phyloP scores from a whole-genome alignment of 2,888 invertebrate species.

The Hermodice carunculata region DNA sequence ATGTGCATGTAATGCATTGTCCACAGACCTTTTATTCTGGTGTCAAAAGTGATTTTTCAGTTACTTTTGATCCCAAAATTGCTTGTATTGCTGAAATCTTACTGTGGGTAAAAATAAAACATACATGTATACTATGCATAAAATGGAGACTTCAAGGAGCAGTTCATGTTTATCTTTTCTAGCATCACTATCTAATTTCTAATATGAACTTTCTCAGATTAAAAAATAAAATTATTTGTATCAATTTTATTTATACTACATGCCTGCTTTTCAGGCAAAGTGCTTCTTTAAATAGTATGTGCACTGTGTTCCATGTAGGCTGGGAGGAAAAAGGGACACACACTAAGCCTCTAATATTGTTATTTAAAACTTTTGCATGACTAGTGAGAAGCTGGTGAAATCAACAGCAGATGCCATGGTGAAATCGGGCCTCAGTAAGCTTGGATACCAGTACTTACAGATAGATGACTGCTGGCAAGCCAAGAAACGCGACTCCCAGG shows the following conservation, averaged over 20 bases:
- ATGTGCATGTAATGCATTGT: too few species aligned
- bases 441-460: slow-evolving; percentile 85
- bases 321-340: neutral
- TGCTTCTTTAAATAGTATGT: too few species aligned
- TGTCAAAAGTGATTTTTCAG: neutral
- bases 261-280: too few species aligned
- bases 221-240: too few species aligned
- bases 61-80: neutral
- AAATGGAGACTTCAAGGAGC: too few species aligned
- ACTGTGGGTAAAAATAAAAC: too few species aligned
- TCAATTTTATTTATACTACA: too few species aligned
- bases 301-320: neutral
- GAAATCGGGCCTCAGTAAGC: slow-evolving; percentile 82
- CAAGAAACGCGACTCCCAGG: slow-evolving; percentile 80
- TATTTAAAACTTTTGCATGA: slow-evolving; percentile 18
- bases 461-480: slow-evolving; percentile 88
- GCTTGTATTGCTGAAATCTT: neutral
- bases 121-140: too few species aligned
- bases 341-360: neutral
- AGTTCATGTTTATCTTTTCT: too few species aligned
- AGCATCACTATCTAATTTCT: too few species aligned
- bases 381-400: slow-evolving; percentile 69
- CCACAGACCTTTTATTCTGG: neutral
- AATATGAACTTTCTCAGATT: too few species aligned
- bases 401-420: slow-evolving; percentile 71